phyloP scores from a whole-genome alignment of 2,113 vertebrate species.

The Lophius piscatorius region DNA sequence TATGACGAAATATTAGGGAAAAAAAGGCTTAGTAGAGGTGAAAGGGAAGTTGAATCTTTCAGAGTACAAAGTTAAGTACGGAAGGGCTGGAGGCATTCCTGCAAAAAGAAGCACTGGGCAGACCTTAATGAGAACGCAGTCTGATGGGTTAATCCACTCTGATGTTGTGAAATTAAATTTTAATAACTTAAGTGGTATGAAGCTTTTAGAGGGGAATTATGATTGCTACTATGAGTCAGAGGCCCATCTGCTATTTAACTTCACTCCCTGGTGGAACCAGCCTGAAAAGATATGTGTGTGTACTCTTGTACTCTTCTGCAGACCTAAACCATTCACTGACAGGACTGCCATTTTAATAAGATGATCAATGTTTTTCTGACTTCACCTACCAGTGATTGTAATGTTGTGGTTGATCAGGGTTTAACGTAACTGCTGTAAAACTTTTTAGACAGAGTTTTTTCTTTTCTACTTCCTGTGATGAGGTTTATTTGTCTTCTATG shows the following conservation, averaged over 20 bases:
- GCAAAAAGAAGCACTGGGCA: slow-evolving; percentile 29
- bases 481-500: no score
- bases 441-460: no score
- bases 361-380: no score
- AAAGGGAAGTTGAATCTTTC: slow-evolving; percentile 13
- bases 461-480: no score
- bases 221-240: slow-evolving; percentile 44
- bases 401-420: no score
- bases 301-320: no score
- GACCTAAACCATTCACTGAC: no score
- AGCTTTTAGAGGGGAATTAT: slow-evolving; percentile 66
- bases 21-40: slow-evolving; percentile 8
- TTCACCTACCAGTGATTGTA: no score
- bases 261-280: slow-evolving; percentile 33
- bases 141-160: slow-evolving; percentile 63
- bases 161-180: slow-evolving; percentile 69
- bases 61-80: slow-evolving; percentile 24
- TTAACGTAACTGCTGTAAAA: no score
- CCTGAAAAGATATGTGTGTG: background rate
- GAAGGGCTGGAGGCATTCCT: background rate
- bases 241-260: slow-evolving; percentile 42
- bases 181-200: slow-evolving; percentile 72
- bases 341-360: no score
- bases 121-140: slow-evolving; percentile 52
- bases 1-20: no score